Percentiles rank a stretch among this genome's conserved stretches.
These are phyloP conservation scores for Chaetophractus vellerosus DNA, from an alignment of 2,797 vertebrate species.

Conservation along the genomic window DNA sequence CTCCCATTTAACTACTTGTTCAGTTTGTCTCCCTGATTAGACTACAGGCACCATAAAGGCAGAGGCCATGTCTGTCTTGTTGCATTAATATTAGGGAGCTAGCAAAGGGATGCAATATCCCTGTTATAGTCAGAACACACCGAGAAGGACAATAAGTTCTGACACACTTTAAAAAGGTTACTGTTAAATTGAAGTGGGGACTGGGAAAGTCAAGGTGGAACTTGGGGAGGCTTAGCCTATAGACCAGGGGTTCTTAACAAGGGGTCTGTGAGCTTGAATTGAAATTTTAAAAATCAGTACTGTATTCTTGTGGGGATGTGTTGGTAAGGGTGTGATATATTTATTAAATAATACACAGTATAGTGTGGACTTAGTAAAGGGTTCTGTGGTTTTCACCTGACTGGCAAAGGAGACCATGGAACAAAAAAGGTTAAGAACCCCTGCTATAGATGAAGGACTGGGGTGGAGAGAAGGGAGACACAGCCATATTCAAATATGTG, in stretches of 20 bases:
- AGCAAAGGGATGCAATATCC: rapidly evolving
- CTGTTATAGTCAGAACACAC: too few relatives aligned
- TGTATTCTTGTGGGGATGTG: too few relatives aligned
- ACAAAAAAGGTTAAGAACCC: too few relatives aligned
- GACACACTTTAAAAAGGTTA: not conserved
- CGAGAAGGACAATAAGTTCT: not conserved
- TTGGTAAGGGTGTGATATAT: too few relatives aligned
- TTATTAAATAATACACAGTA: too few relatives aligned
- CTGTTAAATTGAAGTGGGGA: not conserved
- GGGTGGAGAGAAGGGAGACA: not conserved
- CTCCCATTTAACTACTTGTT: not conserved
- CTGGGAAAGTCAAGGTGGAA: not conserved
- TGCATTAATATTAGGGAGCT: not conserved
- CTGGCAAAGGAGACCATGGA: too few relatives aligned
- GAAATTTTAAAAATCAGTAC: too few relatives aligned
- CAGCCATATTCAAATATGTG: not conserved
- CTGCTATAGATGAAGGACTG: not conserved
- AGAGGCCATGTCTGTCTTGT: not conserved
- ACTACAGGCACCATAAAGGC: not conserved
- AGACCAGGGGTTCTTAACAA: too few relatives aligned
- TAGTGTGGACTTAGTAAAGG: too few relatives aligned
- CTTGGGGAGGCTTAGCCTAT: not conserved
- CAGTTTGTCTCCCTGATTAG: not conserved
- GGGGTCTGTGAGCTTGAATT: too few relatives aligned
- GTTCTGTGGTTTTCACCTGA: too few relatives aligned